Conservation (phyloP, 2,113 vertebrate species). For the Sinocyclocheilus anophthalmus region DNA sequence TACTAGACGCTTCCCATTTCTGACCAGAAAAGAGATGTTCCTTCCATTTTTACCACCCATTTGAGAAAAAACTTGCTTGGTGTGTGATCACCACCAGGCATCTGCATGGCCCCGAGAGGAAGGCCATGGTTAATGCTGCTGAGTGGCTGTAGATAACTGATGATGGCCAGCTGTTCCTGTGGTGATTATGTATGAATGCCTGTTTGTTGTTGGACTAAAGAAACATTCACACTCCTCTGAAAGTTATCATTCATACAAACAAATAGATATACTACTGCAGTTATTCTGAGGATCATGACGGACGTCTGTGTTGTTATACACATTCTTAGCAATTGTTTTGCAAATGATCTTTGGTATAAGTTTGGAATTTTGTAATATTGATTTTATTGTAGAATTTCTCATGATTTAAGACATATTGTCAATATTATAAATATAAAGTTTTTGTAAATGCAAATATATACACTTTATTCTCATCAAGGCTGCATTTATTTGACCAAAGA, state of each 20-base stretch:
- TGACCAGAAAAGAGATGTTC: neutral
- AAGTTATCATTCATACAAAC: slow-evolving; percentile 3
- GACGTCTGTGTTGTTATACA: too few species aligned
- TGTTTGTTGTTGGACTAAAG: neutral
- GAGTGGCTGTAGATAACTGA: slow-evolving; percentile 24
- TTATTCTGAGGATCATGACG: neutral
- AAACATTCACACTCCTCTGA: neutral
- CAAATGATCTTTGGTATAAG: too few species aligned
- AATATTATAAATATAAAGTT: too few species aligned
- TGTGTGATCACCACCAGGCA: slow-evolving; percentile 5
- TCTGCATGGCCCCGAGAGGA: slow-evolving; percentile 19
- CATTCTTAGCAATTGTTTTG: too few species aligned
- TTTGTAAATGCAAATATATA: too few species aligned
- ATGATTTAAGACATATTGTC: too few species aligned
- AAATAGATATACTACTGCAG: neutral
- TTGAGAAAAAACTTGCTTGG: neutral
- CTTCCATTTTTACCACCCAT: neutral
- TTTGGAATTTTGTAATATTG: too few species aligned
- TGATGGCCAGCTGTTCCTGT: slow-evolving; percentile 24
- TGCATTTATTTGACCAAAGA: too few species aligned
- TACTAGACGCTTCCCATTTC: neutral
- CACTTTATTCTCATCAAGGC: too few species aligned
- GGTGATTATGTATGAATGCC: slow-evolving; percentile 6
- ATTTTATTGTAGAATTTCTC: too few species aligned
- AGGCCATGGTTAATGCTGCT: neutral